Percentiles rank a stretch among this genome's conserved stretches.
Evolutionary conservation across 2,888 invertebrate species (phyloP).

Genomic region (Chelonus formosanus): DNA sequence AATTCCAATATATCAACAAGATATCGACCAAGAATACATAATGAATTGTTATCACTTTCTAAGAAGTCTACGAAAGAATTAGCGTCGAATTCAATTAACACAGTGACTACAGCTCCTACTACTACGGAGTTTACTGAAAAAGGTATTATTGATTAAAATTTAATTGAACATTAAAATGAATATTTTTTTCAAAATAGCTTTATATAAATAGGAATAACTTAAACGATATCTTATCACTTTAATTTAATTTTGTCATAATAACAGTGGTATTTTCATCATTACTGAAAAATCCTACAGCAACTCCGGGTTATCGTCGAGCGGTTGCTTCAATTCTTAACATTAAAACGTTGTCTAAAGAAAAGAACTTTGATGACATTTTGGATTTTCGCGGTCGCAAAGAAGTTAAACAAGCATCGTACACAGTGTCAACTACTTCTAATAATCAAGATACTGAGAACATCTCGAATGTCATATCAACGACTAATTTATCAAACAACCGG

Average conservation of each 20-base stretch:
- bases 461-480: conserved; percentile 35
- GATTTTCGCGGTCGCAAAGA: conserved; percentile 55
- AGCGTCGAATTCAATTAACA: background rate
- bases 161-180: too few species aligned
- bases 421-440: conserved; percentile 23
- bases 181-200: too few species aligned
- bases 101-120: conserved; percentile 1
- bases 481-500: conserved; percentile 25
- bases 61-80: too few species aligned
- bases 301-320: conserved; percentile 24
- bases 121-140: conserved; percentile 10
- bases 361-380: conserved; percentile 57
- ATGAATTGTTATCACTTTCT: too few species aligned
- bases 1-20: too few species aligned
- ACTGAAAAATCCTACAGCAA: background rate
- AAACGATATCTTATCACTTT: too few species aligned
- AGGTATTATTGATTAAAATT: conserved; percentile 3
- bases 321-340: conserved; percentile 26
- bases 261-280: background rate
- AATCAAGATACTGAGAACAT: conserved; percentile 46
- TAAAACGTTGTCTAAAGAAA: conserved; percentile 46
- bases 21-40: too few species aligned
- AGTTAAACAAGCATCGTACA: conserved; percentile 35
- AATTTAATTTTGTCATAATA: background rate
- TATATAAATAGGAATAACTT: too few species aligned